Base-by-base conservation (phyloP, 2,113 vertebrate species). In the Sinocyclocheilus rhinocerous region DNA sequence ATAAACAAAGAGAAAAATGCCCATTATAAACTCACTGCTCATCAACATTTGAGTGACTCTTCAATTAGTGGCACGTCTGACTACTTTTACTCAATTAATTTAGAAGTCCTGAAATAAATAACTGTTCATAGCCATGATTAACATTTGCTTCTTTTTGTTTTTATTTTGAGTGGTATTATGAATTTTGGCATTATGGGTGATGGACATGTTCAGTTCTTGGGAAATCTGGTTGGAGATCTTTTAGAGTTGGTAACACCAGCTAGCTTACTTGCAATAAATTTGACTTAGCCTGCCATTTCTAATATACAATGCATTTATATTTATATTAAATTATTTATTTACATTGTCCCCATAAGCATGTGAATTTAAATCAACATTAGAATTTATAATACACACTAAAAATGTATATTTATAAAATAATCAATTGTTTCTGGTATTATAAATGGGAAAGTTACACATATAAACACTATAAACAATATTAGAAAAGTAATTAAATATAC, bases 1-100 rank as follows among this genome's bases (percentile, higher is more conserved):
- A 83, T 69, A 83, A 78, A 85, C 10, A 87, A 15, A 89, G 18
- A 88, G 15, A 86, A 50, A 84, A 20, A 73, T 29, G n/a, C 22
- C 22, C 15, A 75, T 45, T 26, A 48, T 76, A 76, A 73, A n/a
- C 18, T 22, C 15, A 18, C 29, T 36, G 39, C 72, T 13, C 36
- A 76, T 76, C 42, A 20, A 39, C 29, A 72, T 39, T 70, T 39
- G 29, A 70, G 16, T 36, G 16, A 70, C 16, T 36, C 29, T 70
- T 70, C 67, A 70, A 20, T 70, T 36, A 39, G 16, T 10, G 33
- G 16, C 33, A 22, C 18, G 22, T 72, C 20, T 72, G 65, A 69
- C 15, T 33, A 33, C 6, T 29, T 33, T 59, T 8, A 9, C 20
- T 59, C 22, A 59, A 63, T 13, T 24, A 10, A n/a, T 61, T 24